Conservation (phyloP, 92 coral and sea anemone species). For the Desmophyllum pertusum region DNA sequence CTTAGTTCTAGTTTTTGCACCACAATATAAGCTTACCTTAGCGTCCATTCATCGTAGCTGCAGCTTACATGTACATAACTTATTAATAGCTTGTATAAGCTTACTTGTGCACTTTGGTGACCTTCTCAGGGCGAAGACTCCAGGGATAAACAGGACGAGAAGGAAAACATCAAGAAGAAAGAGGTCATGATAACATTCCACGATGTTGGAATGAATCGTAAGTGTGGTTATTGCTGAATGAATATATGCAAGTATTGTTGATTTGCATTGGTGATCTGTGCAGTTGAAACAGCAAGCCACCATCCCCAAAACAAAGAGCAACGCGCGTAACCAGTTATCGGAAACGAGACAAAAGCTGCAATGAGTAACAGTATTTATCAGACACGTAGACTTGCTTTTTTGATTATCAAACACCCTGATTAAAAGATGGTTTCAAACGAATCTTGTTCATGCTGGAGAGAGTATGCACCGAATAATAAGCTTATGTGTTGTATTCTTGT, state of each 20-base stretch:
- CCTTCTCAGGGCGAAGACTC: conserved; percentile 80
- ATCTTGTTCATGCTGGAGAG: not conserved
- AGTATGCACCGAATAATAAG: not conserved
- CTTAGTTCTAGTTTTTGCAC: not conserved
- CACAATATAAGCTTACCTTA: not conserved
- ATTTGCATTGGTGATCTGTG: not conserved
- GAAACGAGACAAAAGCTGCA: not conserved
- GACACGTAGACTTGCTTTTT: not conserved
- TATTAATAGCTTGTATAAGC: too few species aligned
- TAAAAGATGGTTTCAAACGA: not conserved
- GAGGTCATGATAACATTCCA: conserved; percentile 96
- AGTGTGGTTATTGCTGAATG: conserved; percentile 10
- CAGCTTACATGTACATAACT: too few species aligned
- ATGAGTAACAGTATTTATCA: not conserved
- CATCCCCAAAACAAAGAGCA: conserved; percentile 10
- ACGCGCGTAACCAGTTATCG: not conserved
- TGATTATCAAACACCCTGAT: not conserved
- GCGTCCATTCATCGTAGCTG: too few species aligned
- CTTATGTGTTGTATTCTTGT: not conserved
- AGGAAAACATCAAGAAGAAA: conserved; percentile 90
- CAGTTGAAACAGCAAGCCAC: conserved; percentile 6
- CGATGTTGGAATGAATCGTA: conserved; percentile 98
- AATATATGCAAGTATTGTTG: not conserved
- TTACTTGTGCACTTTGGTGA: not conserved
- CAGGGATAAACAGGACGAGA: conserved; percentile 81